Base-by-base conservation (phyloP, 2,888 invertebrate species). In the Athalia rosae region DNA sequence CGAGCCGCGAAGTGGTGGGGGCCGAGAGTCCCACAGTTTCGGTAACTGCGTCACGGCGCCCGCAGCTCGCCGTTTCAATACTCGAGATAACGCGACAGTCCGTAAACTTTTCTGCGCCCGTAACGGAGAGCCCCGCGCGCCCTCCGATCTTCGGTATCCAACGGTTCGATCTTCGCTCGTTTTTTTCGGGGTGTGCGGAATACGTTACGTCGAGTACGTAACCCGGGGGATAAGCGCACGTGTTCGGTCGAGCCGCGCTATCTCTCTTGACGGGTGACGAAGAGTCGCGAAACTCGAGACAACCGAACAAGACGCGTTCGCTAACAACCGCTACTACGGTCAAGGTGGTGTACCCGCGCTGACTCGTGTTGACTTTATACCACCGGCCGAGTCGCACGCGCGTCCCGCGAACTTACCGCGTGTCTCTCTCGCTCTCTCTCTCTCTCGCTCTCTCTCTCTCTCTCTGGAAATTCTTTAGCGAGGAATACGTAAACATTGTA, bases 11-110 rank as follows among this genome's bases (percentile, higher is more conserved):
- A 63, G 78, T 28, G 81, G 83, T 62, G 81, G 83, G 84, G 82
- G 82, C 79, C 78, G 61, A 56, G 64, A 76, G 79, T 79, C 79
- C 79, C 81, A 83, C 84, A 85, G 84, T 87, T 87, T 86, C 83
- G 86, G 84, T 83, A 86, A 86, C 85, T 86, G 84, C 86, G 86
- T 85, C 85, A 85, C 82, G 78, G 81, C 80, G 80, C 76, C 80
- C 28, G 28, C 28, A 78, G 79, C 79, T 81, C 83, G 80, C 77
- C 77, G 79, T 43, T 78, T 28, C 28, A 28, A 28, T 28, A 28
- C 28, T 28, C 28, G 28, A 28, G n/a, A n/a, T n/a, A n/a, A n/a
- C n/a, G n/a, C n/a, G n/a, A 28, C 28, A 28, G 28, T 28, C 28
- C 28, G 28, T n/a, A n/a, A 73, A 45, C 77, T 50, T 45, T 13